Conservation (phyloP, 2,888 invertebrate species). For the Oscheius myriophilus region DNA sequence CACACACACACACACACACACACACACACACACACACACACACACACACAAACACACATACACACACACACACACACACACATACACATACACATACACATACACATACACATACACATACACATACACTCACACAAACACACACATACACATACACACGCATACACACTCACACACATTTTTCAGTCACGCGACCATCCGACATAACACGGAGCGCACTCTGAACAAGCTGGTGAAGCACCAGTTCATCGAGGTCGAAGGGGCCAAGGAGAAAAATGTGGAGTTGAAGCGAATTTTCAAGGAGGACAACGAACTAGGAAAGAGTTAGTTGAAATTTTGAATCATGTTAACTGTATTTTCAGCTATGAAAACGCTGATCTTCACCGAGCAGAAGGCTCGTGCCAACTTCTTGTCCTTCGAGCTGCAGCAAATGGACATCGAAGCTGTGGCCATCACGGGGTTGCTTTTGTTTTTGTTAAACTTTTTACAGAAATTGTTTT, state of each 20-base stretch:
- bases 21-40: too few species aligned
- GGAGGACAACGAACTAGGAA: background rate
- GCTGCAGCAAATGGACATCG: conserved; percentile 23
- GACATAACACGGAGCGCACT: background rate
- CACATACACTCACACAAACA: too few species aligned
- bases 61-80: too few species aligned
- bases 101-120: too few species aligned
- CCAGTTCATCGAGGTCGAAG: conserved; percentile 16
- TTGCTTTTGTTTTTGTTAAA: conserved; percentile 19
- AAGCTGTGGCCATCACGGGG: conserved; percentile 53
- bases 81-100: too few species aligned
- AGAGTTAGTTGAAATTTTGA: background rate
- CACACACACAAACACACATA: too few species aligned
- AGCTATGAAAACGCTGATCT: conserved; percentile 52
- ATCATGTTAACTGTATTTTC: conserved; percentile 14
- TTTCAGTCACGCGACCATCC: too few species aligned
- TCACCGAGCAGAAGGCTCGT: conserved; percentile 49
- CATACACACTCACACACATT: too few species aligned
- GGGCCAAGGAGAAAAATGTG: conserved; percentile 22
- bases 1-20: too few species aligned
- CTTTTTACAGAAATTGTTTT: conserved; percentile 27
- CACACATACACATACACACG: too few species aligned
- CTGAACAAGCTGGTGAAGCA: conserved; percentile 28
- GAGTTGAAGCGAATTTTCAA: conserved; percentile 22
- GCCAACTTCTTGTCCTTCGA: conserved; percentile 39